Evolutionary conservation across 2,113 vertebrate species (phyloP).

Genomic region (Caranx melampygus): DNA sequence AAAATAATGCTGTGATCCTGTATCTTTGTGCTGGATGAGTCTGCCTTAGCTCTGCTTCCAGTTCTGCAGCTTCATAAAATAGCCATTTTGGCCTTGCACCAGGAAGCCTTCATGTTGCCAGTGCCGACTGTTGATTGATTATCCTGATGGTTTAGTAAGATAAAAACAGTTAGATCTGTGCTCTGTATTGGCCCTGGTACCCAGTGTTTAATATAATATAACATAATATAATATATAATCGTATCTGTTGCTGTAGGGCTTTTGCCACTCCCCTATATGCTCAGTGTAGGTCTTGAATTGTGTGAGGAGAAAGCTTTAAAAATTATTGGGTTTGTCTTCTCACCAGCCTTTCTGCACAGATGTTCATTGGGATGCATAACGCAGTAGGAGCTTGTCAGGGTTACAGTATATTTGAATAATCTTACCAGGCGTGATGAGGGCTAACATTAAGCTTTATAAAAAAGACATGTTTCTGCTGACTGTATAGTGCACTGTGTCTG

Average conservation of each 20-base stretch:
- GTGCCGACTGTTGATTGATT: slow-evolving; percentile 42
- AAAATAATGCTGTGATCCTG: slow-evolving; percentile 49
- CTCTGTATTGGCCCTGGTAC: not conserved
- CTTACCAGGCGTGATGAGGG: slow-evolving; percentile 16
- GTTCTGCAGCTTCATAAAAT: slow-evolving; percentile 53
- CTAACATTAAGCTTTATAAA: slow-evolving; percentile 36
- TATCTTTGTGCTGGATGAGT: slow-evolving; percentile 38
- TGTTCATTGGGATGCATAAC: not conserved
- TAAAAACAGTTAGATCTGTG: slow-evolving; percentile 17
- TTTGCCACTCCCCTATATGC: not conserved
- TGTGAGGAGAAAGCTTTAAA: not conserved
- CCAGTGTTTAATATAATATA: not conserved
- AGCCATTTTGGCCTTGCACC: slow-evolving; percentile 55
- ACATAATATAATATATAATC: not conserved
- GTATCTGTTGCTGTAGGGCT: not conserved
- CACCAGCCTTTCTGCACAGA: not conserved
- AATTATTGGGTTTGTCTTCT: not conserved
- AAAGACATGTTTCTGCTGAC: slow-evolving; percentile 2
- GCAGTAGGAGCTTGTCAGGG: not conserved
- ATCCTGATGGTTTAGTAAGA: slow-evolving; percentile 50
- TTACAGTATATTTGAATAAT: slow-evolving; percentile 34
- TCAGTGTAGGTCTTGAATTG: not conserved
- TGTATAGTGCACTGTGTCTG: not conserved
- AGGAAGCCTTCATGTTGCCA: slow-evolving; percentile 44
- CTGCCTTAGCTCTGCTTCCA: slow-evolving; percentile 30